Percentiles rank a stretch among this genome's conserved stretches.
Evolutionary conservation across 2,888 invertebrate genomes (phyloP).

Genomic region (Melanostoma mellinum): DNA sequence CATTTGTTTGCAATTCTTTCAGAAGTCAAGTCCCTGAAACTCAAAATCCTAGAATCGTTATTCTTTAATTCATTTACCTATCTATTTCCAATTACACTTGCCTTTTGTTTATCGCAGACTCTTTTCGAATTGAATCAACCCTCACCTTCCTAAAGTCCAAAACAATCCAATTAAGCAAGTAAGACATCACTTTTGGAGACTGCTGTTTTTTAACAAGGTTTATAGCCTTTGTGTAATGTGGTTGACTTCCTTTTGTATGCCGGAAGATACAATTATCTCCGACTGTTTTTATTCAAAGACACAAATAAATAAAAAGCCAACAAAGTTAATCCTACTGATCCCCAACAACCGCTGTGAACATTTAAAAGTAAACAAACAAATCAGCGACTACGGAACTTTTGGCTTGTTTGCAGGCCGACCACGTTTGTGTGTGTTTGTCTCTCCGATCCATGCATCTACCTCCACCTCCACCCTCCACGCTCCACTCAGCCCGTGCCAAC

Average conservation of each 20-base stretch:
- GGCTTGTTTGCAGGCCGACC: constrained; percentile 34
- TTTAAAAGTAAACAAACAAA: constrained; percentile 57
- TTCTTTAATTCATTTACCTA: too few relatives aligned
- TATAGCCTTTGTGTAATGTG: constrained; percentile 35
- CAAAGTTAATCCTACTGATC: constrained; percentile 7
- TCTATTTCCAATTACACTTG: too few relatives aligned
- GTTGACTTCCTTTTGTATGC: constrained; percentile 35
- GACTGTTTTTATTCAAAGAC: constrained; percentile 40
- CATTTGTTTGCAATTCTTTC: background rate
- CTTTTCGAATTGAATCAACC: too few relatives aligned
- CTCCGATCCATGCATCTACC: background rate
- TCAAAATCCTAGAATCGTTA: background rate
- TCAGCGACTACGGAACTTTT: constrained; percentile 31
- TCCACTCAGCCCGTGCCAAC: constrained; percentile 14
- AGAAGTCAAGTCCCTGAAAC: background rate
- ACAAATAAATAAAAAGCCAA: constrained; percentile 16
- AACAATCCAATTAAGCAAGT: constrained; percentile 36
- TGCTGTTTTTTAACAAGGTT: constrained; percentile 8
- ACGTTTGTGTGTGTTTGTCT: constrained; percentile 50
- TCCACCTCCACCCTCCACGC: too few relatives aligned
- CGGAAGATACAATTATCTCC: constrained; percentile 63
- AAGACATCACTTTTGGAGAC: constrained; percentile 22
- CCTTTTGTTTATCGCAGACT: too few relatives aligned
- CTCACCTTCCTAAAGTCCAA: background rate
- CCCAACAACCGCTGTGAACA: constrained; percentile 11